Conservation (phyloP, 1,140 invertebrate species). For the Helicoverpa armigera region DNA sequence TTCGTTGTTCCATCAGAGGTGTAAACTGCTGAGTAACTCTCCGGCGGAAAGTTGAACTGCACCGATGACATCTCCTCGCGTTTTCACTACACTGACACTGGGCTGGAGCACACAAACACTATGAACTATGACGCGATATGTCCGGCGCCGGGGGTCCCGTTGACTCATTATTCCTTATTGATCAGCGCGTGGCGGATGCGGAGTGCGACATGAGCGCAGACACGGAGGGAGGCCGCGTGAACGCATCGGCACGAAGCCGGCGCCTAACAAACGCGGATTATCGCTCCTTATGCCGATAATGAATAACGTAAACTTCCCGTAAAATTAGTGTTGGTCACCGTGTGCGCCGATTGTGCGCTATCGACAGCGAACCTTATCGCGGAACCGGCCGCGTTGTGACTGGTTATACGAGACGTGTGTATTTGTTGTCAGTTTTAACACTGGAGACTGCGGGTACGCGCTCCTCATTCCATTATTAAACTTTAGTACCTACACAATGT, state of each 20-base stretch:
- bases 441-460: conserved; percentile 66
- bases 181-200: conserved; percentile 61
- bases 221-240: conserved; percentile 63
- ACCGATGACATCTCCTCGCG: conserved; percentile 66
- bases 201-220: conserved; percentile 56
- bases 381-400: conserved; percentile 60
- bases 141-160: conserved; percentile 57
- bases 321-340: conserved; percentile 63
- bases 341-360: conserved; percentile 64
- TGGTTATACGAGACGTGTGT: conserved; percentile 60
- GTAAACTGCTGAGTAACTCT: conserved; percentile 82
- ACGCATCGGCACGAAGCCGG: conserved; percentile 67
- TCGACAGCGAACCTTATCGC: conserved; percentile 69
- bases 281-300: conserved; percentile 76
- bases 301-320: conserved; percentile 77
- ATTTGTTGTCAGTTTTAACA: conserved; percentile 63
- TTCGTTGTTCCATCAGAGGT: conserved; percentile 65
- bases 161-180: conserved; percentile 76
- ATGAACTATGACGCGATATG: conserved; percentile 48
- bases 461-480: conserved; percentile 61
- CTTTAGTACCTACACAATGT: conserved; percentile 72
- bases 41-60: conserved; percentile 78
- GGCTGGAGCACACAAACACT: conserved; percentile 37
- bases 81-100: conserved; percentile 48
- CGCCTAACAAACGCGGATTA: conserved; percentile 72